Evolutionary conservation across 2,113 vertebrate species (phyloP).

Genomic region (Catharus minimus): DNA sequence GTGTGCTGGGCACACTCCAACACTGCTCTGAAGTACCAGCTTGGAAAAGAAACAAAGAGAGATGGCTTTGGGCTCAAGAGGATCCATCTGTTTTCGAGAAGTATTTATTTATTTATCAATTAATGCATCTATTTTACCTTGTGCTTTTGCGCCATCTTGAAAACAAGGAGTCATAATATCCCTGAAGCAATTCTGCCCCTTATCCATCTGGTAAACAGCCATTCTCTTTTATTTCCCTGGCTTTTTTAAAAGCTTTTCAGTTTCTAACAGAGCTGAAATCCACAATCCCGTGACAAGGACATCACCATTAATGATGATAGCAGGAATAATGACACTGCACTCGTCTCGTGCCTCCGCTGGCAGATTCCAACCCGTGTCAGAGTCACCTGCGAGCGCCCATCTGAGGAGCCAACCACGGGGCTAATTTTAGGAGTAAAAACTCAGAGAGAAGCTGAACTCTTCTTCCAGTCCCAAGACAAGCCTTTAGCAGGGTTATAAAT

Average conservation of each 20-base stretch:
- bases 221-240: conserved; percentile 42
- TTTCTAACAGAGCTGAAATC: conserved; percentile 30
- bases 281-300: conserved; percentile 22
- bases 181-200: conserved; percentile 47
- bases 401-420: neutral
- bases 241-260: neutral
- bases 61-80: conserved; percentile 46
- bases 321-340: conserved; percentile 1
- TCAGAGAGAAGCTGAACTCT: neutral
- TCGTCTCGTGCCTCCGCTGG: neutral
- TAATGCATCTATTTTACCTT: conserved; percentile 57
- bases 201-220: conserved; percentile 61
- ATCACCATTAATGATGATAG: conserved; percentile 36
- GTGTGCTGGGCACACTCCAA: neutral
- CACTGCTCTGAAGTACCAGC: neutral
- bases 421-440: neutral
- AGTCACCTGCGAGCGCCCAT: conserved; percentile 15
- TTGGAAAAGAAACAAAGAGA: conserved; percentile 53
- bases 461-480: neutral
- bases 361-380: neutral
- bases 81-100: conserved; percentile 53
- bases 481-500: neutral
- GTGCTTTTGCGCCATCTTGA: conserved; percentile 38
- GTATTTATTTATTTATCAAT: conserved; percentile 72
- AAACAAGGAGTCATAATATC: conserved; percentile 27